Conservation (phyloP, 2,797 vertebrate genomes). For the Galago senegalensis region DNA sequence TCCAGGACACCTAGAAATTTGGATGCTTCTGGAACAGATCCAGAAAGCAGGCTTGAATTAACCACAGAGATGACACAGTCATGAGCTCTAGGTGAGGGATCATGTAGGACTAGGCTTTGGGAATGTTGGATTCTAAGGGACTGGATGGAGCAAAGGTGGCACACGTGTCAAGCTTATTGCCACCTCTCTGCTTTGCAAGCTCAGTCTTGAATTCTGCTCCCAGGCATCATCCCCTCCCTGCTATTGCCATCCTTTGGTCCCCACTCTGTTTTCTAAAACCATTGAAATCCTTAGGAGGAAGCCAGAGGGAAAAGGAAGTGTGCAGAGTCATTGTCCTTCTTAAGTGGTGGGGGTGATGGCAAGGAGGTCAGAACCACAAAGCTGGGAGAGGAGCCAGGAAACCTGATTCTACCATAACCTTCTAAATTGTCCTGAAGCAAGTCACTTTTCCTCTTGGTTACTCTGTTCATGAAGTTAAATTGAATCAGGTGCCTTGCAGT, state of each 20-base stretch:
- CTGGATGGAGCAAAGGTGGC: neutral
- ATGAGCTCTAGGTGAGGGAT: neutral
- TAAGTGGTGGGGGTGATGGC: neutral
- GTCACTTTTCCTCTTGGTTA: neutral
- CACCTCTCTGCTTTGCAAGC: neutral
- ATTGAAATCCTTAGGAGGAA: neutral
- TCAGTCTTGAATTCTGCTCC: neutral
- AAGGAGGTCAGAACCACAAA: neutral
- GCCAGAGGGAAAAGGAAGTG: neutral
- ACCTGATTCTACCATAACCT: neutral
- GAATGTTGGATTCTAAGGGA: slow-evolving; percentile 8
- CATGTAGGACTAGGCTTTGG: neutral
- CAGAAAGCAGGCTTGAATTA: slow-evolving; percentile 8
- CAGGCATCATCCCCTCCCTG: neutral
- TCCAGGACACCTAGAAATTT: neutral
- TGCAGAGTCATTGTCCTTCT: neutral
- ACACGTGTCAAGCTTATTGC: neutral
- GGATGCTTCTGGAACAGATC: neutral
- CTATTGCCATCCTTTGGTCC: neutral
- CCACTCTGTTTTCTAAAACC: neutral
- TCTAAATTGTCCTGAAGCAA: neutral
- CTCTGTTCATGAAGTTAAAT: neutral
- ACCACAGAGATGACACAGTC: neutral
- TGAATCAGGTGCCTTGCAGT: neutral
- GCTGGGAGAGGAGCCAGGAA: neutral